A percentile compares a stretch with the other conserved stretches of the same genome.
Evolutionary conservation across 2,797 vertebrate species (phyloP).

Genomic region (Lindbergichthys nudifrons): DNA sequence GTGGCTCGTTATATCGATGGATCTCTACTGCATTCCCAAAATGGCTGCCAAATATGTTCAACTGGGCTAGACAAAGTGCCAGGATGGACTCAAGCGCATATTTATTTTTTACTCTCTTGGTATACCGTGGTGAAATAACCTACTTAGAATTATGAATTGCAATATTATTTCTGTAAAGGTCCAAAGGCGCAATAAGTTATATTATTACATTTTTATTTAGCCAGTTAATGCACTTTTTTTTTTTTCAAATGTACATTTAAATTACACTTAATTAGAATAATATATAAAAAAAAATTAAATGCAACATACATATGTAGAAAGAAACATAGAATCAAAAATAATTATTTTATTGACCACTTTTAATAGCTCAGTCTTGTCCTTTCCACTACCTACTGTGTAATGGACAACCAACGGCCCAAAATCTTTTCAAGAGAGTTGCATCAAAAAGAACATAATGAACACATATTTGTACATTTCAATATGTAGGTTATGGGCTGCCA

Average conservation of each 20-base stretch:
- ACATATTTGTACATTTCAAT: slow-evolving; percentile 32
- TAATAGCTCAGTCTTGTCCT: slow-evolving; percentile 25
- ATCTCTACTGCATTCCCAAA: slow-evolving; percentile 79
- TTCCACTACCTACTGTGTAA: slow-evolving; percentile 23
- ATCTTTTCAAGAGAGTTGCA: slow-evolving; percentile 12
- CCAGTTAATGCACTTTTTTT: slow-evolving; percentile 9
- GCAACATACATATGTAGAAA: slow-evolving; percentile 8
- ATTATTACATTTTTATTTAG: neutral
- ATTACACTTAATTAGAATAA: slow-evolving; percentile 18
- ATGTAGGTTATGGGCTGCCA: slow-evolving; percentile 17
- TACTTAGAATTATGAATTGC: slow-evolving; percentile 26
- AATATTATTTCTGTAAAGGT: slow-evolving; percentile 20
- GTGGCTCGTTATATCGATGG: slow-evolving; percentile 77
- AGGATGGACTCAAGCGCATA: slow-evolving; percentile 66
- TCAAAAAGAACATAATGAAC: slow-evolving; percentile 15
- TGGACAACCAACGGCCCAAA: slow-evolving; percentile 24
- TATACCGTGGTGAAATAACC: slow-evolving; percentile 25
- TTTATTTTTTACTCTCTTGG: slow-evolving; percentile 44
- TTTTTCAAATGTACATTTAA: slow-evolving; percentile 20
- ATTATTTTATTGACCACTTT: slow-evolving; percentile 43
- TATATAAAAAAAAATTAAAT: neutral
- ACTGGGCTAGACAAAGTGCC: slow-evolving; percentile 74
- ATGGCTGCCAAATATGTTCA: slow-evolving; percentile 81
- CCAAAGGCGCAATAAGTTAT: slow-evolving; percentile 8
- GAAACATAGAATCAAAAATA: slow-evolving; percentile 18